These are phyloP conservation scores for Euschistus heros DNA, from an alignment of 1,140 invertebrate species.

Conservation along the genomic window DNA sequence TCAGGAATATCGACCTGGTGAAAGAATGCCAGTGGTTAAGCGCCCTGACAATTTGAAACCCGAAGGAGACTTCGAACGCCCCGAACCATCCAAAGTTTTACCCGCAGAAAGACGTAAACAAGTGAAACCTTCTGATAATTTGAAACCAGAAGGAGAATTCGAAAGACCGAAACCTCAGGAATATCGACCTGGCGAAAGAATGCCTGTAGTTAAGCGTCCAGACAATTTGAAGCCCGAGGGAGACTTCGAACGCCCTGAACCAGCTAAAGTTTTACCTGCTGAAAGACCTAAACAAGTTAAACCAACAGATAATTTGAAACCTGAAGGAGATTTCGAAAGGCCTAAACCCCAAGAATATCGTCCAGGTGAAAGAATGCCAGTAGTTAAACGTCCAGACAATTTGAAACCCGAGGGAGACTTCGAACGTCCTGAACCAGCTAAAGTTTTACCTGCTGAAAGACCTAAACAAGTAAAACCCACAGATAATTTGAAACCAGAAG, in stretches of 20 bases:
- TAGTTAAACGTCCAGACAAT: slow-evolving; percentile 45
- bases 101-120: slow-evolving; percentile 38
- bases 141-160: slow-evolving; percentile 50
- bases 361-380: slow-evolving; percentile 35
- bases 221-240: slow-evolving; percentile 49
- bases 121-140: slow-evolving; percentile 43
- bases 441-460: slow-evolving; percentile 36
- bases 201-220: slow-evolving; percentile 38
- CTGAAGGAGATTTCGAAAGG: slow-evolving; percentile 42
- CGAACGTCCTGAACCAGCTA: too few species aligned
- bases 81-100: slow-evolving; percentile 31
- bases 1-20: slow-evolving; percentile 36
- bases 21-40: slow-evolving; percentile 46
- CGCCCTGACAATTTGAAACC: slow-evolving; percentile 50
- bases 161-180: slow-evolving; percentile 29
- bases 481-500: slow-evolving; percentile 49
- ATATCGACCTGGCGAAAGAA: too few species aligned
- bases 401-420: slow-evolving; percentile 47
- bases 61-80: slow-evolving; percentile 46
- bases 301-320: slow-evolving; percentile 42
- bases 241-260: slow-evolving; percentile 39
- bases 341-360: slow-evolving; percentile 29
- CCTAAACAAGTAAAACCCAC: slow-evolving; percentile 39
- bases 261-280: slow-evolving; percentile 40
- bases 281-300: slow-evolving; percentile 47